Evolutionary conservation across 2,888 invertebrate genomes (phyloP).

Genomic region (Xestia rhomboidea): DNA sequence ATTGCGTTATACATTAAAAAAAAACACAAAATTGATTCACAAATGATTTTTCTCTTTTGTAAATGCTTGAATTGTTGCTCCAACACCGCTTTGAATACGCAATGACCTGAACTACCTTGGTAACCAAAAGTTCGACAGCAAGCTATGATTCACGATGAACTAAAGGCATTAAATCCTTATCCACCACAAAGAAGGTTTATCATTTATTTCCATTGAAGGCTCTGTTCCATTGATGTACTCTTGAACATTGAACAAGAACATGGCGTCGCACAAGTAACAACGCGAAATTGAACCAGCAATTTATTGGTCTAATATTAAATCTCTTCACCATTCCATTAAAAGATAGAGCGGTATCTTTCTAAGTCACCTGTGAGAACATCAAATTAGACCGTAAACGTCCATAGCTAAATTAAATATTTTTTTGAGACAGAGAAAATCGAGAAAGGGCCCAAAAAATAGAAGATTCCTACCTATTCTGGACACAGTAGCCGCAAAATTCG

Average conservation of each 20-base stretch:
- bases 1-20: neutral
- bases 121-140: no score
- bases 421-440: no score
- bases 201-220: neutral
- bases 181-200: no score
- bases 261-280: neutral
- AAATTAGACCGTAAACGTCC: neutral
- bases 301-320: neutral
- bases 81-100: neutral
- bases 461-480: no score
- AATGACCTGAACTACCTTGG: neutral
- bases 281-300: conserved; percentile 3
- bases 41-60: neutral
- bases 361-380: neutral
- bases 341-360: neutral
- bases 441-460: neutral
- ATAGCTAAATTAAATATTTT: neutral
- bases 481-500: no score
- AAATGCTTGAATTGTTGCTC: neutral
- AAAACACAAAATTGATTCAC: neutral
- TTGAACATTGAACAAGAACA: neutral
- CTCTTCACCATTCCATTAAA: neutral
- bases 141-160: neutral
- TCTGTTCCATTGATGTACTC: no score
- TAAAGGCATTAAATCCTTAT: neutral